These are phyloP conservation scores for Abrostola tripartita DNA, from an alignment of 2,888 invertebrate species.

Conservation along the genomic window DNA sequence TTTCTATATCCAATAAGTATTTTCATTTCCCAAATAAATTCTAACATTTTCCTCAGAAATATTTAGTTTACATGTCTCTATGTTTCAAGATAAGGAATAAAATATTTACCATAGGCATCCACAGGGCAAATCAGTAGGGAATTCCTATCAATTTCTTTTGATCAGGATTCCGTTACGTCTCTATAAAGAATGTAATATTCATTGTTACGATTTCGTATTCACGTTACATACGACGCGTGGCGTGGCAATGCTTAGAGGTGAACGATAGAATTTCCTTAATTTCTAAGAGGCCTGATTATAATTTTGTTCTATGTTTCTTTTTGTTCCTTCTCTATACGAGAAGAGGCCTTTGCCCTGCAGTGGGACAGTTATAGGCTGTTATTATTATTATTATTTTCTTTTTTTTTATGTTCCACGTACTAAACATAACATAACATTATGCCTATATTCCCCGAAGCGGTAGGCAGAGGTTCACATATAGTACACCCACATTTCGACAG, in stretches of 20 bases:
- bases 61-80: slow-evolving; percentile 7
- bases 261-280: neutral
- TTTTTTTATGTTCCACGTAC: no score
- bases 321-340: no score
- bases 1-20: neutral
- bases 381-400: no score
- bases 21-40: neutral
- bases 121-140: slow-evolving; percentile 39
- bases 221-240: slow-evolving; percentile 23
- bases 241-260: slow-evolving; percentile 9
- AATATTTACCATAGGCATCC: slow-evolving; percentile 31
- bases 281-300: neutral
- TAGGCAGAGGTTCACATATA: no score
- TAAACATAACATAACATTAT: no score
- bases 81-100: slow-evolving; percentile 23
- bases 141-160: slow-evolving; percentile 55
- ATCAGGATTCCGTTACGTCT: slow-evolving; percentile 45
- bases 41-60: slow-evolving; percentile 6
- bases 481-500: no score
- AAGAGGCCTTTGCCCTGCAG: no score
- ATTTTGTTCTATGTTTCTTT: no score
- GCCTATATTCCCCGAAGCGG: no score
- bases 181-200: slow-evolving; percentile 34
- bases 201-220: slow-evolving; percentile 47
- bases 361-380: no score